Evolutionary conservation across 2,797 vertebrate species (phyloP), one percentile per base, ranked within the genome.

Genomic region (Chrosomus eos): DNA sequence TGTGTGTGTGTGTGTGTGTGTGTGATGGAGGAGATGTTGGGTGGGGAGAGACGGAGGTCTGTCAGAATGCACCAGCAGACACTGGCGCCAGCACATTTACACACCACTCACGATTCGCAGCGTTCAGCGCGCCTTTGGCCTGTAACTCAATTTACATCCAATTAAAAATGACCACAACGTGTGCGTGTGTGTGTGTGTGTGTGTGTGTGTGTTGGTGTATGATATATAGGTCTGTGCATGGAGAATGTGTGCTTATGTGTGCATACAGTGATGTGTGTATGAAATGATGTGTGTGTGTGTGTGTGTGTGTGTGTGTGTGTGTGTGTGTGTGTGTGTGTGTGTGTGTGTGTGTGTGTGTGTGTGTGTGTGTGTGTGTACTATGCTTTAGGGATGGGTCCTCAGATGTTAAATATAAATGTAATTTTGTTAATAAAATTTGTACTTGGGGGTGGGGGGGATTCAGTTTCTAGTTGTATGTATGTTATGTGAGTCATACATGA

Each of bases 51-150:
- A 80, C 60, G 72, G 74, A 84, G 81, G 43, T 77, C 45, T 83
- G 78, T 80, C 81, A 71, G 43, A 58, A 53, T 48, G 48, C 79
- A 70, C 45, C 58, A 86, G 68, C 18, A 84, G 23, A 36, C 75
- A 62, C 40, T 74, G 77, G 81, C 67, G 74, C 66, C 79, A 84
- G 71, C 82, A 19, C 87, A 88, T 88, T 88, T 86, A 88, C 78
- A 88, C 85, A 88, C 70, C 70, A 62, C 84, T 88, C 84, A 88
- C 87, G 87, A 71, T 23, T 77, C n/a, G 28, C 86, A 84, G 78
- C 73, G 51, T 36, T 84, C 86, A 33, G 66, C 31, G 72, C 28
- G 77, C 82, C 72, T 75, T 43, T 55, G 66, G 67, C 81, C 81
- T 80, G 58, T 36, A 78, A 73, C 81, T 79, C 74, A 68, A 74